These are phyloP conservation scores for Glaucidium brasilianum DNA, from an alignment of 2,113 vertebrate species.

Conservation along the genomic window DNA sequence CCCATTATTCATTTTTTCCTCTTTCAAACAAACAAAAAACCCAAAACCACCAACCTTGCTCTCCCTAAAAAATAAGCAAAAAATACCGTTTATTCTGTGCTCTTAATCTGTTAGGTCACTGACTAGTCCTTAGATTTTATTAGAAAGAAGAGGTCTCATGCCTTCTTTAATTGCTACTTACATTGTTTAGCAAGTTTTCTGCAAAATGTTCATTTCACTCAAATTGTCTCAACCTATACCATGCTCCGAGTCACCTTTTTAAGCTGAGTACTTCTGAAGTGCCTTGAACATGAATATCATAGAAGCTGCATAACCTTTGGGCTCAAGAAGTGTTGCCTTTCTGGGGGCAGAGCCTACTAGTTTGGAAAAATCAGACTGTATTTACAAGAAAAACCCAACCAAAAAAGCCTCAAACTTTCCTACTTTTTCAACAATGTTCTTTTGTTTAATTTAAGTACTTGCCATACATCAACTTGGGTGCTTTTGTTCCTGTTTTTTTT, in stretches of 20 bases:
- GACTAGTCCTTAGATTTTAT: background rate
- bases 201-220: conserved; percentile 44
- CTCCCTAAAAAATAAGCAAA: background rate
- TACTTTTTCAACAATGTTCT: background rate
- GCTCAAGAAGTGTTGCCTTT: background rate
- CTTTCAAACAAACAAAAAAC: background rate
- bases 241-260: background rate
- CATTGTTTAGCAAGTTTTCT: background rate
- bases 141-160: background rate
- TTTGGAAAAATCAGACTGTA: background rate
- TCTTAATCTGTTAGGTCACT: background rate
- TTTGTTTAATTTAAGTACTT: background rate
- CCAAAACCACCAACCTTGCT: background rate
- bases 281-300: background rate
- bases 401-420: background rate
- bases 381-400: background rate
- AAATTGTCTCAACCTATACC: background rate
- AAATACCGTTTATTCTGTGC: background rate
- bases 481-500: background rate
- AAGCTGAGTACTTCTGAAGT: conserved; percentile 20
- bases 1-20: background rate
- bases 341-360: rapidly evolving
- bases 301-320: background rate
- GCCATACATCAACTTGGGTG: background rate
- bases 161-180: conserved; percentile 42